Percentiles rank a stretch among this genome's conserved stretches.
Evolutionary conservation across 1,140 invertebrate genomes (phyloP).

Genomic region (Propsilocerus akamusi): DNA sequence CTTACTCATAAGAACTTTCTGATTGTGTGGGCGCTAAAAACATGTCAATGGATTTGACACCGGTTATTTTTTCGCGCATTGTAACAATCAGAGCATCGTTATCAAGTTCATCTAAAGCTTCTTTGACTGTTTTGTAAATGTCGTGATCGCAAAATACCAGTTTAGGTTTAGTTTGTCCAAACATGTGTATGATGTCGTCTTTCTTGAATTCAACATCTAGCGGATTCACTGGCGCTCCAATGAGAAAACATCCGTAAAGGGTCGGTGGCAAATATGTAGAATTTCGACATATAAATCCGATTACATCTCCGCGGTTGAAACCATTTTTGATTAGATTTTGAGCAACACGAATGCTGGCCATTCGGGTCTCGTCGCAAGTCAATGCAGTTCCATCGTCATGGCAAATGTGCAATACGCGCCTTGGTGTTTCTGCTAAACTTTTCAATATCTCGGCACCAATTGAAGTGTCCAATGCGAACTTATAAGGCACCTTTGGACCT

Average conservation of each 20-base stretch:
- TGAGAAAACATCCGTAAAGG: constrained; percentile 15
- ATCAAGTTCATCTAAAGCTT: constrained; percentile 8
- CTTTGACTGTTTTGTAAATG: constrained; percentile 13
- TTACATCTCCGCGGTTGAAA: neutral
- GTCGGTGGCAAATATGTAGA: constrained; percentile 3
- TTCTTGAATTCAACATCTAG: constrained; percentile 4
- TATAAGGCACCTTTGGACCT: neutral
- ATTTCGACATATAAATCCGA: neutral
- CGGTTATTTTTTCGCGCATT: constrained; percentile 15
- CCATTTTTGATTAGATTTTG: constrained; percentile 10
- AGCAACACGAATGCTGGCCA: constrained; percentile 7
- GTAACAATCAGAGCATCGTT: constrained; percentile 1
- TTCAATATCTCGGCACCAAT: neutral
- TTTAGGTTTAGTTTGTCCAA: constrained; percentile 17
- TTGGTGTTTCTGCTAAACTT: neutral
- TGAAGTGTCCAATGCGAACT: neutral
- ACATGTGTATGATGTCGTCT: constrained; percentile 15
- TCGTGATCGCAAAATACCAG: constrained; percentile 19
- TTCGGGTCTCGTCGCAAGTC: neutral
- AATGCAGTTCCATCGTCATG: neutral
- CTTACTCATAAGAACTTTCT: constrained; percentile 18
- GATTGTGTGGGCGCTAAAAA: constrained; percentile 16
- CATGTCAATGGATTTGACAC: constrained; percentile 16
- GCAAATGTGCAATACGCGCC: neutral
- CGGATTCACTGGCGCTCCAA: constrained; percentile 17